phyloP scores from a whole-genome alignment of 2,113 vertebrate genomes.

The Psammodynastes pulverulentus region DNA sequence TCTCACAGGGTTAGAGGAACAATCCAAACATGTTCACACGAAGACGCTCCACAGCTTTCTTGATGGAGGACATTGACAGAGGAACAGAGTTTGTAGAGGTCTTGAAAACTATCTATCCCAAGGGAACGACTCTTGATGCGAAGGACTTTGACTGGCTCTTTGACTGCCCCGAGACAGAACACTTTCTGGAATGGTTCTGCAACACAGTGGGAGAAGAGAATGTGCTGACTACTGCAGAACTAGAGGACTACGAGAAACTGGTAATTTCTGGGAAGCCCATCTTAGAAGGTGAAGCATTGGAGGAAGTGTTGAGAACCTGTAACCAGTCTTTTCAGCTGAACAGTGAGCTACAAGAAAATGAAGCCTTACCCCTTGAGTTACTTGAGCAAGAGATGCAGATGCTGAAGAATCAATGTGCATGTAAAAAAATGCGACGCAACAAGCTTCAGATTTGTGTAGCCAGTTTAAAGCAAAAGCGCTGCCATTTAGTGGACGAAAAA shows the following conservation, averaged over 20 bases:
- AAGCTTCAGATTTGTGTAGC: conserved; percentile 18
- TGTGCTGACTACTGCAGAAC: conserved; percentile 8
- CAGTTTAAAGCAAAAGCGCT: conserved; percentile 27
- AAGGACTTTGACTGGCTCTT: conserved; percentile 56
- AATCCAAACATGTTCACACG: conserved; percentile 21
- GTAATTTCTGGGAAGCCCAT: conserved; percentile 50
- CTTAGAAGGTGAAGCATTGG: conserved; percentile 26
- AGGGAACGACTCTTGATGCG: not conserved
- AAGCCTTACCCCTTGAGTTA: conserved; percentile 5
- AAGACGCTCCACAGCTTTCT: not conserved
- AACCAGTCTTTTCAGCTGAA: fast-evolving
- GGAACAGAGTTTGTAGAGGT: conserved; percentile 15
- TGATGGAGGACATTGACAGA: not conserved
- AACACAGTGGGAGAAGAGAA: conserved; percentile 30
- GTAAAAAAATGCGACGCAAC: not conserved
- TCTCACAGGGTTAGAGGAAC: conserved; percentile 7
- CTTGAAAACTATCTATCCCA: conserved; percentile 16
- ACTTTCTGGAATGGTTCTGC: conserved; percentile 52
- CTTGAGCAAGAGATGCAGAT: conserved; percentile 43
- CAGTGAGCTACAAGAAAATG: fast-evolving
- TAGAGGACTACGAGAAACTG: conserved; percentile 43
- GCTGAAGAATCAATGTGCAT: not conserved
- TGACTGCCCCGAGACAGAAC: conserved; percentile 44
- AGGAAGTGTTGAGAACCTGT: conserved; percentile 13
- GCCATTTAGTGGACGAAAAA: conserved; percentile 9